A percentile compares a stretch with the other conserved stretches of the same genome.
phyloP scores from a whole-genome alignment of 1,140 invertebrate species.

The Caerostris extrusa region DNA sequence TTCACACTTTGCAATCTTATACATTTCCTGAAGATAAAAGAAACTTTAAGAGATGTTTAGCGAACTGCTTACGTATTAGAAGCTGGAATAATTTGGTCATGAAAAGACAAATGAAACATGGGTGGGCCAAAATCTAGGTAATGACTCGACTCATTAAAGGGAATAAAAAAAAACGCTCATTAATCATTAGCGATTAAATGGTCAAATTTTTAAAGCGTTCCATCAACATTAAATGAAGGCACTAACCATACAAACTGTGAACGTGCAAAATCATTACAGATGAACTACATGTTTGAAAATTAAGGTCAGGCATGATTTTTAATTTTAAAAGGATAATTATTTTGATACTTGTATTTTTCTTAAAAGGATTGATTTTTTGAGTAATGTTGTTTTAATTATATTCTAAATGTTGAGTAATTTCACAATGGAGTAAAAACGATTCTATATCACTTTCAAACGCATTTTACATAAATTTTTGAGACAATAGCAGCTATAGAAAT shows the following conservation, averaged over 20 bases:
- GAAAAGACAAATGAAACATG: constrained; percentile 32
- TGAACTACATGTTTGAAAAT: not conserved
- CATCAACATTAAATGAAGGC: not conserved
- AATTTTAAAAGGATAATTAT: not conserved
- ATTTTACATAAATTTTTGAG: too few relatives aligned
- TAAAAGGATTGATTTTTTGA: too few relatives aligned
- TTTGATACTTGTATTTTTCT: too few relatives aligned
- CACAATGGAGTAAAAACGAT: too few relatives aligned
- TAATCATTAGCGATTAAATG: constrained; percentile 16
- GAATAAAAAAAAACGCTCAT: not conserved
- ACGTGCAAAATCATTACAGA: not conserved
- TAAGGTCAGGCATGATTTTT: not conserved
- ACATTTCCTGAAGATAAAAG: not conserved
- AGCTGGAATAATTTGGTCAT: constrained; percentile 14
- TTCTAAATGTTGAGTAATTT: too few relatives aligned
- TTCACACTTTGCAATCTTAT: not conserved
- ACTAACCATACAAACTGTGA: not conserved
- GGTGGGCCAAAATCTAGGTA: not conserved
- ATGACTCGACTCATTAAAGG: constrained; percentile 5
- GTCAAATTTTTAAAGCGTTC: not conserved
- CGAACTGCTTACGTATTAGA: not conserved
- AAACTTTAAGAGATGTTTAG: not conserved
- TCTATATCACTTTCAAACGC: too few relatives aligned
- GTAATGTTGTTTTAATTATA: too few relatives aligned
- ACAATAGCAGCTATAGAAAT: too few relatives aligned